Conservation (phyloP, 1,140 invertebrate genomes). For the Aphaenogaster rudis region DNA sequence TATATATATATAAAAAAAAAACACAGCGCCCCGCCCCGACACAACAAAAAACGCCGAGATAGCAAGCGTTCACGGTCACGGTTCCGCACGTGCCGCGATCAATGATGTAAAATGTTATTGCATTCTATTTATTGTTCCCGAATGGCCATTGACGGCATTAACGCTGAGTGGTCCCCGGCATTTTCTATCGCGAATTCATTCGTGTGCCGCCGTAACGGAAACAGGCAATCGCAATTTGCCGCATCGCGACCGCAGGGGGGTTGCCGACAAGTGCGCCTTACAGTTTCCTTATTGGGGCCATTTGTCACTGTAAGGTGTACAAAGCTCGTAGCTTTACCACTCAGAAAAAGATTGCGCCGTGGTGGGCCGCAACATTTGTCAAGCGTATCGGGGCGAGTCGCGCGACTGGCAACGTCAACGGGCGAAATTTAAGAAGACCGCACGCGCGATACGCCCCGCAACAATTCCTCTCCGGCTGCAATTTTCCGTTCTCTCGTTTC, state of each 20-base stretch:
- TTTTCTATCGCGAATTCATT: slow-evolving; percentile 1
- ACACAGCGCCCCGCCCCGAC: too few species aligned
- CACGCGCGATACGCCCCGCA: neutral
- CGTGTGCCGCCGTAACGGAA: neutral
- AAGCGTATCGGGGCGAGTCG: slow-evolving; percentile 10
- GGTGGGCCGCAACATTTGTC: slow-evolving; percentile 30
- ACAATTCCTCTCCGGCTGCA: neutral
- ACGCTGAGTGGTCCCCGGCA: neutral
- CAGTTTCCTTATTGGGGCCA: slow-evolving; percentile 51
- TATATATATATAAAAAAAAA: neutral
- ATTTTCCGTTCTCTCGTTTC: neutral
- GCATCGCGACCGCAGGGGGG: neutral
- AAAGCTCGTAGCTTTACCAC: slow-evolving; percentile 44
- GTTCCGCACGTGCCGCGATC: neutral
- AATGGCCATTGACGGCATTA: neutral
- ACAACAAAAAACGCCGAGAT: too few species aligned
- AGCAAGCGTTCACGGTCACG: neutral
- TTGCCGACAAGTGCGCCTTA: slow-evolving; percentile 34
- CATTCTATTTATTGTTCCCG: neutral
- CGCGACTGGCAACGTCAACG: slow-evolving; percentile 15
- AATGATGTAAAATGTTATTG: neutral
- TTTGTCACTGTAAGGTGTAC: slow-evolving; percentile 43
- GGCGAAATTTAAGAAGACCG: slow-evolving; percentile 5
- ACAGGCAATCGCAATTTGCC: slow-evolving; percentile 31
- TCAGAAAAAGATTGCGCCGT: slow-evolving; percentile 41